Evolutionary conservation across 37 sponge, comb jelly and placozoan species (phyloP).

Genomic region (Hormiphora californensis): DNA sequence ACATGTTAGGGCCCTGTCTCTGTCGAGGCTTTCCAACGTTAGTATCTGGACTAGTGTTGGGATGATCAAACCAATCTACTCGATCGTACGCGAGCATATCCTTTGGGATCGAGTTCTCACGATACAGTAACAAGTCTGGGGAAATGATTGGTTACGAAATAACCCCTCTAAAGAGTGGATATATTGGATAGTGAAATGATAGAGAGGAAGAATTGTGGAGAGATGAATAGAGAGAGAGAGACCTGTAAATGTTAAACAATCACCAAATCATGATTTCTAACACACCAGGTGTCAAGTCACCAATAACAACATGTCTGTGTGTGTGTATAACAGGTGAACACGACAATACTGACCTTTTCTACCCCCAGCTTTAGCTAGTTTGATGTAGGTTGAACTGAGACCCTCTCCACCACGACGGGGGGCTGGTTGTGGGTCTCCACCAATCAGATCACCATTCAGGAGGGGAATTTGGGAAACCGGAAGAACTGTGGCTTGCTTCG

Average conservation of each 20-base stretch:
- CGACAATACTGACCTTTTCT: constrained; percentile 4
- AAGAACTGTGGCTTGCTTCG: background rate
- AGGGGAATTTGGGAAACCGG: constrained; percentile 36
- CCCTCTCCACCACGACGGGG: constrained; percentile 34
- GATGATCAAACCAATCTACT: constrained; percentile 42
- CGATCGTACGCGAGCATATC: background rate
- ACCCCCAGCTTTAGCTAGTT: constrained; percentile 25
- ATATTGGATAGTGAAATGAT: no score
- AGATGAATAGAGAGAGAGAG: no score
- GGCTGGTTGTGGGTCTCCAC: background rate
- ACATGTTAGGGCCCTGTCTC: no score
- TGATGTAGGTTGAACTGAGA: background rate
- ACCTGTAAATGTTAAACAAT: no score
- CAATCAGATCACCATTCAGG: background rate
- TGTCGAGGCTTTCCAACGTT: constrained; percentile 1
- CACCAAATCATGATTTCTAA: no score
- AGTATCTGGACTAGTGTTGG: background rate
- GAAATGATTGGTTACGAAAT: no score
- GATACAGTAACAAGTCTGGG: constrained; percentile 21
- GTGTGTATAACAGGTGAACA: background rate
- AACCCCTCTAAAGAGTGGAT: no score
- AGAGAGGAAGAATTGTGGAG: no score
- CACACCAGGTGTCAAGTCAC: no score
- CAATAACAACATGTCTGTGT: no score
- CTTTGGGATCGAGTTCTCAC: background rate